Evolutionary conservation across 2,888 invertebrate genomes (phyloP), one percentile per base, ranked within the genome.

Genomic region (Polyommatus iphigenia): DNA sequence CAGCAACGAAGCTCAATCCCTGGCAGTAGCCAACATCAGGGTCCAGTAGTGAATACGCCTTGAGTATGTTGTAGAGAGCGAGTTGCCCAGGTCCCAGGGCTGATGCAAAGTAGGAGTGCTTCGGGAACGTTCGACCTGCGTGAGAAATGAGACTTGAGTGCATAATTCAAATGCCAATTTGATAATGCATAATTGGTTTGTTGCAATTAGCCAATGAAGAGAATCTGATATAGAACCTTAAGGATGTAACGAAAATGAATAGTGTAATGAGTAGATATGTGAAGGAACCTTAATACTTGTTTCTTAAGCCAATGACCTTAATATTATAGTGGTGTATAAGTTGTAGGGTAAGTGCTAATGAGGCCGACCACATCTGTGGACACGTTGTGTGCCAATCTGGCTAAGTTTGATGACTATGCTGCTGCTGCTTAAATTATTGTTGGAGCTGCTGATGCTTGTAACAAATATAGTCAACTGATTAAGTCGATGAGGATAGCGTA

Each of bases 21-120:
- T 99, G 99, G 83, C 99, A 99, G 89, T 99, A 99, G 0, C 99
- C 99, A 0, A 99, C 97, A 85, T 99, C 98, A 0, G 97, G 97
- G 89, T 99, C 99, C 59, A 99, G 90, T 41, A 99, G 94, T 0
- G 99, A 99, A 88, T 99, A 99, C 0, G 99, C 99, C 89, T 99
- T 99, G 46, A 99, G 94, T 29, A 99, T 94, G 92, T 99, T 99
- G 90, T 99, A 99, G 3, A 99, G 91, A 0, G 98, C 97, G 81
- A 99, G 90, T 87, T 99, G 99, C 0, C 99, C 99, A 0, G 98
- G 97, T 0, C 99, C 99, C 62, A 99, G 90, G 0, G 98, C 97
- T 78, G 97, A 97, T 81, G 97, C 97, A 91, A 98, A 99, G 92
- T 98, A 99, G 0, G 98, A 97, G 88, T 99, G 99, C 85, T 97